Base-by-base conservation (phyloP, 2,113 vertebrate species). In the Gobius niger region DNA sequence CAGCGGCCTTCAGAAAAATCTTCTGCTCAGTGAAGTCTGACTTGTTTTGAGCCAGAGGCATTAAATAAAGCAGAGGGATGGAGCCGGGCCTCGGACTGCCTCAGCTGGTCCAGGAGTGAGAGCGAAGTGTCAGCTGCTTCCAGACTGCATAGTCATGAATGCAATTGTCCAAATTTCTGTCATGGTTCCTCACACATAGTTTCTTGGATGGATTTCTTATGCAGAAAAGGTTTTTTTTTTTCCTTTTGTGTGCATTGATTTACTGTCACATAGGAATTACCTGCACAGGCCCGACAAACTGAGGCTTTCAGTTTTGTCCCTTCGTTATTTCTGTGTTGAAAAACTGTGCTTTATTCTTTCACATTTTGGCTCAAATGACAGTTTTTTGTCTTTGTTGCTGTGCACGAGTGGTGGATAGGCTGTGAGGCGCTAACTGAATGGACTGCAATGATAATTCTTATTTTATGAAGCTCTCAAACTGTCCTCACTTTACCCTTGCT, bases 101-200 rank as follows among this genome's bases (percentile, higher is more conserved):
- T 85, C 83, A 77, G 78, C 81, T 87, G 77, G 75, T 74, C 76
- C 70, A 9, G 44, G 5, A 46, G 44, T 46, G 47, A 14, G 12
- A 50, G 47, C 40, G 59, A 65, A 57, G 44, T 79, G 76, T 74
- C 78, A 54, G 10, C 53, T 8, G 9, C 60, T 74, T 78, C 60
- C 59, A 75, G 50, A 49, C 60, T 14, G 42, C 44, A 66, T 40
- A 52, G 4, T 76, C 47, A 63, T 78, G 68, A 75, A 77, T 75
- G 42, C 49, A 60, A 53, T 15, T 44, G 41, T 15, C 2, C 24
- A 34, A 53, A 56, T 49, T 54, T 19, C 19, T 76, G 46, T 72
- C 66, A 46, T 34, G 59, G 47, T 73, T 44, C 56, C 16, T 65
- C 11, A 11, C 13, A 18, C 57, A 50, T 41, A 19, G 2, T 12